Evolutionary conservation across 2,797 vertebrate species (phyloP), one percentile per base, ranked within the genome.

Genomic region (Furcifer pardalis): DNA sequence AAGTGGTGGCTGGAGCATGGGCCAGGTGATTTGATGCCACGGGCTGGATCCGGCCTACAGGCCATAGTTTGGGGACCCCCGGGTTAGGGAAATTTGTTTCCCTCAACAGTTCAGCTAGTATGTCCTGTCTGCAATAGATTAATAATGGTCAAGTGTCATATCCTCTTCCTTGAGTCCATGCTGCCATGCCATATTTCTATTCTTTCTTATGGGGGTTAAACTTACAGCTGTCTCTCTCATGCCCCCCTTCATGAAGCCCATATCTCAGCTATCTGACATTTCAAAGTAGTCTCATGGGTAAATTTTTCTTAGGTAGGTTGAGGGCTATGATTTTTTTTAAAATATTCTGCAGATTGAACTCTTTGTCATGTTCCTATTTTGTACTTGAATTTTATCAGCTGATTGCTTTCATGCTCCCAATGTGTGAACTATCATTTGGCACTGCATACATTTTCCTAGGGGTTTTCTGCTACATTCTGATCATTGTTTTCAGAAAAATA

Each of bases 401-500:
- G 84, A 59, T 86, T 92, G 90, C 81, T 42, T 84, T 74, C 65
- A 91, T 49, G 13, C 37, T 84, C 83, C 91, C 46, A 80, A 60
- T 85, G 87, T 88, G 76, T 89, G 89, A 89, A 79, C 37, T 91
- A 90, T 88, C 49, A 49, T 89, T 66, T 81, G 30, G 35, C 85
- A 88, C 92, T 87, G 88, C 82, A 87, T 77, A 84, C 89, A 63
- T 75, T 85, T 89, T 69, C 84, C 74, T 90, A 76, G 82, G 91
- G 27, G 84, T 62, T 56, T 79, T 82, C 83, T 90, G 30, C 84
- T 79, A 68, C 84, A 68, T 72, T 76, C 44, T 87, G 74, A 83
- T 76, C 69, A 77, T 19, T 86, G 91, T 94, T 87, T 91, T 65
- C 65, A 71, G 49, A 73, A 15, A 32, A 66, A 72, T 77, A 85